These are phyloP conservation scores for Forbesichthys papilliferus DNA, from an alignment of 2,113 vertebrate species.

Conservation along the genomic window DNA sequence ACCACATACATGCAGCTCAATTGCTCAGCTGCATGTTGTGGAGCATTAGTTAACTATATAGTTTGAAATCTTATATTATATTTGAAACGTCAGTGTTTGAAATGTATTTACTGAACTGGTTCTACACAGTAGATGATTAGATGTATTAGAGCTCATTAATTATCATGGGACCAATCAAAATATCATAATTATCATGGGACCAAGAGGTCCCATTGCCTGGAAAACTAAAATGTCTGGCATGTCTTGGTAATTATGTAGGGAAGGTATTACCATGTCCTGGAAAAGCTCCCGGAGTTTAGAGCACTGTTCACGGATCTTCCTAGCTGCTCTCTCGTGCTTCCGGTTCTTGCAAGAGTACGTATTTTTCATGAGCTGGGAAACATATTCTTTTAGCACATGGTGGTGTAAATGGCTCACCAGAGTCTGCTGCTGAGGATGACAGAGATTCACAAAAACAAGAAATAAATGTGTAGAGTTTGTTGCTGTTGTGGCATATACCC, in stretches of 20 bases:
- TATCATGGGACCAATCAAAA: no score
- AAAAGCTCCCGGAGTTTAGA: constrained; percentile 52
- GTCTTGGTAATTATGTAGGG: not conserved
- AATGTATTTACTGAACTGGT: no score
- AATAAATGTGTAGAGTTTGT: not conserved
- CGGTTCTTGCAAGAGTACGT: constrained; percentile 73
- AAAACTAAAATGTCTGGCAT: not conserved
- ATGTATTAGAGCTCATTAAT: no score
- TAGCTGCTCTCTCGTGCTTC: constrained; percentile 66
- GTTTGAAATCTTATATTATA: no score
- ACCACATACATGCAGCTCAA: no score
- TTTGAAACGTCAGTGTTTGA: no score
- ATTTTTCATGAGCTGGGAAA: constrained; percentile 75
- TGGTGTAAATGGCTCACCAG: constrained; percentile 61
- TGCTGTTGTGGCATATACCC: not conserved
- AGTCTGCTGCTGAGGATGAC: constrained; percentile 42
- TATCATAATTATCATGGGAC: no score
- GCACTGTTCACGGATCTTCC: constrained; percentile 67
- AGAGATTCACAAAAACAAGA: constrained; percentile 23
- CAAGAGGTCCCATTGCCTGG: not conserved
- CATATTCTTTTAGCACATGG: constrained; percentile 66
- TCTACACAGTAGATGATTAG: no score
- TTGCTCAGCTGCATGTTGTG: no score
- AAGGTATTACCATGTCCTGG: constrained; percentile 60
- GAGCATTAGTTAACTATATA: no score